Evolutionary conservation across 1,140 invertebrate species (phyloP).

Genomic region (Pseudobourletiella spinata): DNA sequence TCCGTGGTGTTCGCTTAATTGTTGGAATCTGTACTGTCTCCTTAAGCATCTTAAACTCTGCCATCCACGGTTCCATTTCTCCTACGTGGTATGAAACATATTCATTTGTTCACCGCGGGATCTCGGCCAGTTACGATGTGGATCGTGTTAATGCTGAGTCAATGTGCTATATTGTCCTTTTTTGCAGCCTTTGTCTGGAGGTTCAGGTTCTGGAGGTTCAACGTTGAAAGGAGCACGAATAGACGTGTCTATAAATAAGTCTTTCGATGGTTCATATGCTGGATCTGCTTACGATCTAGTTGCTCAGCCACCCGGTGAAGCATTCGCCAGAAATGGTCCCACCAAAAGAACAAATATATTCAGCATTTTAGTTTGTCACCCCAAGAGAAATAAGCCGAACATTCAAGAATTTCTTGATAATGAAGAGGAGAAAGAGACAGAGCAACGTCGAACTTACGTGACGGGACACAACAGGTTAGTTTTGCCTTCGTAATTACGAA

Average conservation of each 20-base stretch:
- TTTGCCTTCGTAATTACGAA: too few species aligned
- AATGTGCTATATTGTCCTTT: background rate
- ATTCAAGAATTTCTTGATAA: slow-evolving; percentile 66
- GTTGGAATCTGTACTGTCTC: slow-evolving; percentile 73
- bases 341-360: slow-evolving; percentile 75
- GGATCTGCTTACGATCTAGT: slow-evolving; percentile 88
- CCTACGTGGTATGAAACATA: slow-evolving; percentile 62
- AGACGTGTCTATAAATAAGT: slow-evolving; percentile 89
- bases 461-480: slow-evolving; percentile 76
- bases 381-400: slow-evolving; percentile 58
- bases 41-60: slow-evolving; percentile 80
- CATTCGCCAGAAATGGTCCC: slow-evolving; percentile 68
- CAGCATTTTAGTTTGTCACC: slow-evolving; percentile 77
- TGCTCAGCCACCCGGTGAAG: slow-evolving; percentile 53
- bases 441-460: slow-evolving; percentile 72
- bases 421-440: slow-evolving; percentile 59
- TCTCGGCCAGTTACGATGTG: background rate
- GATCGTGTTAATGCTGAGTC: background rate
- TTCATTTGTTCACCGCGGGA: background rate
- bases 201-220: too few species aligned
- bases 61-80: slow-evolving; percentile 87
- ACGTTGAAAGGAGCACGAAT: slow-evolving; percentile 69
- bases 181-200: background rate
- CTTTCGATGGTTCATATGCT: slow-evolving; percentile 88
- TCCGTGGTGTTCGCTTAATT: slow-evolving; percentile 90